Percentiles rank a stretch among this genome's conserved stretches.
Evolutionary conservation across 2,888 invertebrate genomes (phyloP).

Genomic region (Arge pagana): DNA sequence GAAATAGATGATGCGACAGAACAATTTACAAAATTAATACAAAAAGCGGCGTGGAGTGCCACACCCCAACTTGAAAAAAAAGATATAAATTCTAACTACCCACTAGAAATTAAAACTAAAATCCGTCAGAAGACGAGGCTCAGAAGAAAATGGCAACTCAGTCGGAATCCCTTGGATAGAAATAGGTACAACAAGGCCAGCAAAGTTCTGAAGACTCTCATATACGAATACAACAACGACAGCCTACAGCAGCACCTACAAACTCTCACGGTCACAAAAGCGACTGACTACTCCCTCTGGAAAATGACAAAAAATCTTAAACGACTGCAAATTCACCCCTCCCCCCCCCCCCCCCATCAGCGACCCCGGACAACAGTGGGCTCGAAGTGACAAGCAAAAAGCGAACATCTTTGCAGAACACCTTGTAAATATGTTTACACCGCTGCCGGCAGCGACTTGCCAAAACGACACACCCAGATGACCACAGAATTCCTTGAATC

Average conservation of each 20-base stretch:
- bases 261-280: no score
- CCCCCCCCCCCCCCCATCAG: not conserved
- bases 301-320: no score
- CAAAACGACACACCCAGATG: no score
- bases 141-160: constrained; percentile 29
- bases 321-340: constrained; percentile 23
- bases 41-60: constrained; percentile 27
- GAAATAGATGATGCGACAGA: constrained; percentile 30
- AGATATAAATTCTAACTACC: constrained; percentile 19
- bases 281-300: no score
- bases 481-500: no score
- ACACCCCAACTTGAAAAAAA: constrained; percentile 20
- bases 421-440: no score
- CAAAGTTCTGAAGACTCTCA: constrained; percentile 24
- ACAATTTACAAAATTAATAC: constrained; percentile 25
- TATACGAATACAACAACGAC: no score
- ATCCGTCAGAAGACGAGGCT: constrained; percentile 29
- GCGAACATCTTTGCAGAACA: no score
- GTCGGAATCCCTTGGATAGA: constrained; percentile 28
- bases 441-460: no score
- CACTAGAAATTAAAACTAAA: constrained; percentile 24
- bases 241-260: no score
- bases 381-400: no score
- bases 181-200: constrained; percentile 26
- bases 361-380: no score